A percentile compares a stretch with the other conserved stretches of the same genome.
Evolutionary conservation across 53 echinoderm and acorn worm species (phyloP).

Genomic region (Pentamera pediparva): DNA sequence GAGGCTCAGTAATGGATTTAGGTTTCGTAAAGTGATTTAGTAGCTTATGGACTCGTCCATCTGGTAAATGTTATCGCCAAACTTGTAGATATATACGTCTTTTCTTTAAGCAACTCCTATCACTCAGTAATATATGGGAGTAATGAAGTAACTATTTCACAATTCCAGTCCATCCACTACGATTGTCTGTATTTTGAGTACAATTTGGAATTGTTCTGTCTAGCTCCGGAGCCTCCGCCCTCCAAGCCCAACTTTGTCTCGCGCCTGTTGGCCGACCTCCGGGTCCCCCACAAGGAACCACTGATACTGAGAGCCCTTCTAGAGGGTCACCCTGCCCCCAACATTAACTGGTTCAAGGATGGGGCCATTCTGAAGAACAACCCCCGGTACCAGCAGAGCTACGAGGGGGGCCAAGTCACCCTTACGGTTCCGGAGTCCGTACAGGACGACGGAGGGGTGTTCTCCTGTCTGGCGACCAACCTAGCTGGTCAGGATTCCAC

Average conservation of each 20-base stretch:
- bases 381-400: slow-evolving; percentile 17
- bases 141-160: no score
- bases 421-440: slow-evolving; percentile 7
- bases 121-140: no score
- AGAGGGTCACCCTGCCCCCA: slow-evolving; percentile 23
- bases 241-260: slow-evolving; percentile 35
- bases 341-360: slow-evolving; percentile 38
- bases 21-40: no score
- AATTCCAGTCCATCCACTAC: no score
- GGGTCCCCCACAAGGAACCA: slow-evolving; percentile 10
- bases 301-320: neutral
- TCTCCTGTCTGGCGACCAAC: slow-evolving; percentile 66
- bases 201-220: neutral
- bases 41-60: no score
- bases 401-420: neutral
- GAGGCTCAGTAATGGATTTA: no score
- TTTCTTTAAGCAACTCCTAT: no score
- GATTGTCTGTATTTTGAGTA: neutral
- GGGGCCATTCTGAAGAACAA: slow-evolving; percentile 26
- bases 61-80: no score
- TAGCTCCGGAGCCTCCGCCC: slow-evolving; percentile 31
- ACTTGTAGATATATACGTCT: no score
- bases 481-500: slow-evolving; percentile 62
- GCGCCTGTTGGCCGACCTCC: slow-evolving; percentile 10
- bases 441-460: slow-evolving; percentile 64